Evolutionary conservation across 2,888 invertebrate genomes (phyloP).

Genomic region (Yponomeuta sedellus): DNA sequence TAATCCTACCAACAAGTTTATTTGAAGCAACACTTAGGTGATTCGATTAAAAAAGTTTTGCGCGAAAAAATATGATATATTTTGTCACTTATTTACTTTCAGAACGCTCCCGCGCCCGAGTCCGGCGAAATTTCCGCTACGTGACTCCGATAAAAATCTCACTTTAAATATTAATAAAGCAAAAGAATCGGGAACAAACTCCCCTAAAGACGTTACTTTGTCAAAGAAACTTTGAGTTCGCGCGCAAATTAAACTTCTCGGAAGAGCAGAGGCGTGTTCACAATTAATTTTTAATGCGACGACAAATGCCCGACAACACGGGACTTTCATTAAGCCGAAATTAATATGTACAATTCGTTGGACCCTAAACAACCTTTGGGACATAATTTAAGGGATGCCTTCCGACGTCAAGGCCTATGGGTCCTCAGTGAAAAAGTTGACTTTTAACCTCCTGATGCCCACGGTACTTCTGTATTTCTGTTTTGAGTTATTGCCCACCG

Average conservation of each 20-base stretch:
- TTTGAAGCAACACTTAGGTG: not conserved
- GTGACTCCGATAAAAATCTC: not conserved
- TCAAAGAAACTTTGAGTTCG: not conserved
- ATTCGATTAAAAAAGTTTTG: not conserved
- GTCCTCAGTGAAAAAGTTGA: too few relatives aligned
- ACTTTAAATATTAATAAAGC: constrained; percentile 2
- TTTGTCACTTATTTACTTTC: not conserved
- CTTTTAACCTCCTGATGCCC: too few relatives aligned
- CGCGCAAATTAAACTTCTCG: not conserved
- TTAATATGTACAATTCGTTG: not conserved
- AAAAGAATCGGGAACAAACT: not conserved
- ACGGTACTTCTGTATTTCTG: too few relatives aligned
- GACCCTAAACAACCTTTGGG: not conserved
- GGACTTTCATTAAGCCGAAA: not conserved
- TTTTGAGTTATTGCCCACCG: too few relatives aligned
- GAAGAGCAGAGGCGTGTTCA: not conserved
- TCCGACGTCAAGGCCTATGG: too few relatives aligned
- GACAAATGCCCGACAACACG: not conserved
- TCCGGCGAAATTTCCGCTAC: not conserved
- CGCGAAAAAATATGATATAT: not conserved
- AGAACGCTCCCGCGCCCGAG: not conserved
- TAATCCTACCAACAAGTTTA: too few relatives aligned
- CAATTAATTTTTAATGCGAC: not conserved
- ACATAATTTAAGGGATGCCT: too few relatives aligned
- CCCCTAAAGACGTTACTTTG: not conserved